Percentiles rank a stretch among this genome's conserved stretches.
Conservation (phyloP, 2,113 vertebrate genomes). For the Tylochromis polylepis region DNA sequence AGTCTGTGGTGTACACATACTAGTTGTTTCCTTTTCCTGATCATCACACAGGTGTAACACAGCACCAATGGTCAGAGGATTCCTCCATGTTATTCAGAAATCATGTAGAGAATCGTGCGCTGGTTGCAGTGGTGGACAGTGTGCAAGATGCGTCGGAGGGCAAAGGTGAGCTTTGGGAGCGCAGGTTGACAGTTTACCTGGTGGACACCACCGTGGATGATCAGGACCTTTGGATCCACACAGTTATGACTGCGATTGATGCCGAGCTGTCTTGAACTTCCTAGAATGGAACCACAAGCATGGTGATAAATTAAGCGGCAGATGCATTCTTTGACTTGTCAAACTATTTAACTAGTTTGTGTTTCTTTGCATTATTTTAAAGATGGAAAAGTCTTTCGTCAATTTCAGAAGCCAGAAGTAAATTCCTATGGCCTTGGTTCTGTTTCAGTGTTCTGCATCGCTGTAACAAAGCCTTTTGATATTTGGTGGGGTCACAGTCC, state of each 20-base stretch:
- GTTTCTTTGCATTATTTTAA: background rate
- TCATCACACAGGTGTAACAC: conserved; percentile 76
- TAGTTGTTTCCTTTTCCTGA: background rate
- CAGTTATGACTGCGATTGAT: conserved; percentile 80
- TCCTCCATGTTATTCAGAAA: conserved; percentile 89
- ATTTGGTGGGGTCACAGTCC: background rate
- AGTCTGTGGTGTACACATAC: background rate
- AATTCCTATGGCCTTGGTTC: background rate
- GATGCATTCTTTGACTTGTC: background rate
- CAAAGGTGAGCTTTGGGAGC: conserved; percentile 72
- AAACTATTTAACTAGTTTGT: background rate
- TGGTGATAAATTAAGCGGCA: background rate
- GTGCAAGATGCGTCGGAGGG: conserved; percentile 66
- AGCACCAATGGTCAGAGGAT: conserved; percentile 85
- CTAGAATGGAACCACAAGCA: background rate
- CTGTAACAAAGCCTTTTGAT: background rate
- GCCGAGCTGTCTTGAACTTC: conserved; percentile 33
- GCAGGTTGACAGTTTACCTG: conserved; percentile 80
- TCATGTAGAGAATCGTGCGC: conserved; percentile 86
- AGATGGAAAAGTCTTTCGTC: background rate
- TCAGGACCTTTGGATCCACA: conserved; percentile 89
- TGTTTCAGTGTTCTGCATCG: background rate
- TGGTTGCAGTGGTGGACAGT: conserved; percentile 84
- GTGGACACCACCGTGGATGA: conserved; percentile 84
- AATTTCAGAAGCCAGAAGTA: too few relatives aligned